These are phyloP conservation scores for Conus canariensis DNA, from an alignment of 2,888 invertebrate species.

Conservation along the genomic window DNA sequence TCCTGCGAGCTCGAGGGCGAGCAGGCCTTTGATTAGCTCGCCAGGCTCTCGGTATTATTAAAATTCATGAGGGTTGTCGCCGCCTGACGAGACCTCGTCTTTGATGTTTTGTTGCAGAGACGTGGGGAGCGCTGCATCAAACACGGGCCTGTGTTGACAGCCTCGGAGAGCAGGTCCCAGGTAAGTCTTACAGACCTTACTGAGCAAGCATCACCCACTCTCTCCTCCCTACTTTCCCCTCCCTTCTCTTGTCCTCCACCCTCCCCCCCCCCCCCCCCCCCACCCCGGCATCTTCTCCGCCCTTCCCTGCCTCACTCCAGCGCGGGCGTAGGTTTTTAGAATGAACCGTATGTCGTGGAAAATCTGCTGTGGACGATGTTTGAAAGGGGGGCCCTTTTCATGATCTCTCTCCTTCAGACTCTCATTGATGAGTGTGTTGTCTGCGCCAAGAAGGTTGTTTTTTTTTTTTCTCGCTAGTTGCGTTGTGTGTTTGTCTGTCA, in stretches of 20 bases:
- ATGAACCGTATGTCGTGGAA: no score
- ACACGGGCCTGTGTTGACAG: not conserved
- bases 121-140: constrained; percentile 33
- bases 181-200: not conserved
- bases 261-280: no score
- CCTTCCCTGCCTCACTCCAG: no score
- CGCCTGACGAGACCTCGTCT: constrained; percentile 22
- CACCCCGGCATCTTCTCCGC: no score
- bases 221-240: not conserved
- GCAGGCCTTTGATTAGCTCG: constrained; percentile 28
- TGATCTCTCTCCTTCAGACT: no score
- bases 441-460: no score
- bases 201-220: not conserved
- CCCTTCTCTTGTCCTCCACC: not conserved
- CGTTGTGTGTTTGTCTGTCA: no score
- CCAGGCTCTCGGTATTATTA: constrained; percentile 27
- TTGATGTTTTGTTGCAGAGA: constrained; percentile 42
- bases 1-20: constrained; percentile 33
- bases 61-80: constrained; percentile 42
- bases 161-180: constrained; percentile 26
- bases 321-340: no score
- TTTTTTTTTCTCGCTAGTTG: no score
- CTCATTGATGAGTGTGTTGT: no score
- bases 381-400: no score
- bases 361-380: no score